Conservation (phyloP, 2,113 vertebrate genomes). For the Solenodon paradoxus region DNA sequence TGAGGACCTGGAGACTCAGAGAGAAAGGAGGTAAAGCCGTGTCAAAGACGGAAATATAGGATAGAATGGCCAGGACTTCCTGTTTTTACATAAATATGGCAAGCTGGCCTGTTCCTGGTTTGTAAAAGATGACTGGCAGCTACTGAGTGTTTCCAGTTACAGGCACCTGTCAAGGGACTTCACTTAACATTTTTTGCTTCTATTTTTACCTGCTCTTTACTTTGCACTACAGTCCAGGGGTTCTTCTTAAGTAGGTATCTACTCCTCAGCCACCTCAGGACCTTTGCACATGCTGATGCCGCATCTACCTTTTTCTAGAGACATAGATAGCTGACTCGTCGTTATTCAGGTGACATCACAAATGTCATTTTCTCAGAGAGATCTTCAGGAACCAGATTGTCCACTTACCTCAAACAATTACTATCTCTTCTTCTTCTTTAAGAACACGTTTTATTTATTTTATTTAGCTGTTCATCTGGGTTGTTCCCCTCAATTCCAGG, state of each 20-base stretch:
- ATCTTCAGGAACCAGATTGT: not conserved
- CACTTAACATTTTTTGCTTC: not conserved
- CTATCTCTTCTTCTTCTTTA: not conserved
- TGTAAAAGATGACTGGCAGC: not conserved
- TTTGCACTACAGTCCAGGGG: not conserved
- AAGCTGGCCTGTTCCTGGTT: not conserved
- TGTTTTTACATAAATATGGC: not conserved
- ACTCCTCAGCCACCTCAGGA: not conserved
- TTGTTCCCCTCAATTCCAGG: too few species aligned
- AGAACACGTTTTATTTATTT: too few species aligned
- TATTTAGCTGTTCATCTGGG: too few species aligned
- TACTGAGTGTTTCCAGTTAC: not conserved
- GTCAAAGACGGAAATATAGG: not conserved
- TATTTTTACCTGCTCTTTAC: not conserved
- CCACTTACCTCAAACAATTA: not conserved
- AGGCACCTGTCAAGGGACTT: not conserved
- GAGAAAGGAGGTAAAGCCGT: not conserved
- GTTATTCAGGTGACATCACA: not conserved
- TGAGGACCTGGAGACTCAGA: not conserved
- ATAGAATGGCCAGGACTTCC: not conserved
- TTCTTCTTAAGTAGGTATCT: not conserved
- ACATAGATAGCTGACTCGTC: not conserved
- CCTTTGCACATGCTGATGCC: not conserved
- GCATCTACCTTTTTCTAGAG: not conserved
- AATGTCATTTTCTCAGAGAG: not conserved